phyloP scores from a whole-genome alignment of 2,888 invertebrate species.

The Sarcophaga caerulescens region DNA sequence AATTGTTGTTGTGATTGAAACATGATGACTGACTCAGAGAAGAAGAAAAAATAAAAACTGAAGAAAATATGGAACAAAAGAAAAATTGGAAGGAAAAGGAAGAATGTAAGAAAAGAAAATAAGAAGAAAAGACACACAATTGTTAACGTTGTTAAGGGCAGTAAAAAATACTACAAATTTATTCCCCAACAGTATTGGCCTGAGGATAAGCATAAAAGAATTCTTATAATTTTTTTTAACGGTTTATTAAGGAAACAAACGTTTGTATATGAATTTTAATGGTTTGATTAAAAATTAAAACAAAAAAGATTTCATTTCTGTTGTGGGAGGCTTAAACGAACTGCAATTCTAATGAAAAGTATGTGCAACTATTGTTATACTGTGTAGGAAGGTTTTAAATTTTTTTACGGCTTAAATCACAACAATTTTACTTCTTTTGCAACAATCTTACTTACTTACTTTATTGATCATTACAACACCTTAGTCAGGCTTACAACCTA shows the following conservation, averaged over 20 bases:
- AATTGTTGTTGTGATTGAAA: constrained; percentile 34
- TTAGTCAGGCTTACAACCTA: too few relatives aligned
- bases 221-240: constrained; percentile 38
- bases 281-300: constrained; percentile 46
- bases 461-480: too few relatives aligned
- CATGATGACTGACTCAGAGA: not conserved
- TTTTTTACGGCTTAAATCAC: too few relatives aligned
- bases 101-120: not conserved
- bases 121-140: constrained; percentile 33
- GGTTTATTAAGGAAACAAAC: constrained; percentile 24
- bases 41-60: not conserved
- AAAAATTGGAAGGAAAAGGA: not conserved
- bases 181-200: constrained; percentile 19
- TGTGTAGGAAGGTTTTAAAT: too few relatives aligned
- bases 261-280: constrained; percentile 42
- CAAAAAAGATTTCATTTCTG: not conserved
- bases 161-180: not conserved
- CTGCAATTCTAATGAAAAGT: too few relatives aligned
- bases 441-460: too few relatives aligned
- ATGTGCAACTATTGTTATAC: too few relatives aligned
- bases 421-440: too few relatives aligned
- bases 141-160: constrained; percentile 37
- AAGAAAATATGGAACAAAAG: not conserved
- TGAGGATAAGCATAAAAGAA: constrained; percentile 24
- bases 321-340: too few relatives aligned